Base-by-base conservation (phyloP, 1,140 invertebrate genomes). In the Drosophila bifasciata region DNA sequence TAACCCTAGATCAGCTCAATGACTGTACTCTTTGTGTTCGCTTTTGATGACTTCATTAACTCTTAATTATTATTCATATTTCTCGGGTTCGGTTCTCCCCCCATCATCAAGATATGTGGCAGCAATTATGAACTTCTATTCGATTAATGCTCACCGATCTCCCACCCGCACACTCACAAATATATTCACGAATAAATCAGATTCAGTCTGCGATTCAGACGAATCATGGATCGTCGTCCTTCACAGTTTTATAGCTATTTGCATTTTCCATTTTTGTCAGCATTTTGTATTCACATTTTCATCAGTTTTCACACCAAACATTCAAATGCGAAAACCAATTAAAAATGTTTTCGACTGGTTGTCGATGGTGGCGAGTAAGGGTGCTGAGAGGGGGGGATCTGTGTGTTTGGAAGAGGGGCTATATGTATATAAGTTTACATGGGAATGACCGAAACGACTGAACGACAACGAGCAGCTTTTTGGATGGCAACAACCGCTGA, bases 271-370 rank as follows among this genome's bases (percentile, higher is more conserved):
- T 74, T 67, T 67, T 72, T 61, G 58, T 77, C 25, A 21, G 13
- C 58, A 15, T 2, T 16, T 50, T 40, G 17, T 57, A 41, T 45
- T 56, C 25, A 40, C 53, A 61, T 79, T 57, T 67, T 53, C 69
- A 59, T 66, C 48, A 60, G 25, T 74, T 86, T 86, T 80, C 76
- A 79, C 79, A 80, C 67, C 77, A 84, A 85, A 84, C 80, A 84
- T 79, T 66, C 58, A 69, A 73, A 72, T 71, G 60, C 40, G 21
- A 77, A 85, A 86, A 85, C 86, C 80, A 85, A 85, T 85, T 85
- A 86, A 85, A 85, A 72, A 66, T 86, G 73, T 80, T 73, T 73
- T 67, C 46, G 16, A 58, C 55, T 44, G 61, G 61, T 17, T 49
- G 62, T 43, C 49, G 51, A 41, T 39, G 28, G n/a, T 32, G 66